These are phyloP conservation scores for Tetragonula clypearis DNA, from an alignment of 1,140 invertebrate species.

Conservation along the genomic window DNA sequence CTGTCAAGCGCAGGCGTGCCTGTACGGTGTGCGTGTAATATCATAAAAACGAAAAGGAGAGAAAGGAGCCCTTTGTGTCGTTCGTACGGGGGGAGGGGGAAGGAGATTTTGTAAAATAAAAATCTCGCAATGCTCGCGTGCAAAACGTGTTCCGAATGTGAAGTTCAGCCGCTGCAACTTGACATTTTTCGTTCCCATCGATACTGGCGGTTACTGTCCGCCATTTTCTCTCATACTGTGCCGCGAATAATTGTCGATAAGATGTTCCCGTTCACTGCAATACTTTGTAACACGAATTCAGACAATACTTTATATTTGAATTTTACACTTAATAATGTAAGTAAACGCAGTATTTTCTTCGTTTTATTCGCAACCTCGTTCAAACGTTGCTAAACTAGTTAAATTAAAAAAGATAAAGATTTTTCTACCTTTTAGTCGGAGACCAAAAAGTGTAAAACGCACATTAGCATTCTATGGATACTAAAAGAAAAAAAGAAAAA, in stretches of 20 bases:
- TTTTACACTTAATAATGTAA: too few species aligned
- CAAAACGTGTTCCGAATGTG: background rate
- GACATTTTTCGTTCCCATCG: background rate
- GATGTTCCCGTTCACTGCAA: background rate
- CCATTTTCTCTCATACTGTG: background rate
- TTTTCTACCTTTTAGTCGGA: too few species aligned
- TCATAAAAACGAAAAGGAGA: constrained; percentile 18
- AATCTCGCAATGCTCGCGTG: background rate
- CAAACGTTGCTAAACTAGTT: too few species aligned
- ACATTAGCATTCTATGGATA: too few species aligned
- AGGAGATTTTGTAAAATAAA: constrained; percentile 27
- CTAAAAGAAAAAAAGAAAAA: too few species aligned
- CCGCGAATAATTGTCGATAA: background rate
- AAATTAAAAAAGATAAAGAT: too few species aligned
- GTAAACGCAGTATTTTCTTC: too few species aligned
- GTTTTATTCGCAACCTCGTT: too few species aligned
- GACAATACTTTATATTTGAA: too few species aligned
- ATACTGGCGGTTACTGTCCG: background rate
- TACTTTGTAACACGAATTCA: background rate
- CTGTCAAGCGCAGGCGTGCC: background rate
- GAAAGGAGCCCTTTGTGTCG: constrained; percentile 12
- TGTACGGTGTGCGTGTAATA: constrained; percentile 10
- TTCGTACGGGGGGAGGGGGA: too few species aligned
- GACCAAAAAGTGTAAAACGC: too few species aligned
- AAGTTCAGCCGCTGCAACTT: background rate